A percentile compares a stretch with the other conserved stretches of the same genome.
These are phyloP conservation scores for Lasioglossum pauxillum DNA, from an alignment of 2,888 invertebrate species.

Conservation along the genomic window DNA sequence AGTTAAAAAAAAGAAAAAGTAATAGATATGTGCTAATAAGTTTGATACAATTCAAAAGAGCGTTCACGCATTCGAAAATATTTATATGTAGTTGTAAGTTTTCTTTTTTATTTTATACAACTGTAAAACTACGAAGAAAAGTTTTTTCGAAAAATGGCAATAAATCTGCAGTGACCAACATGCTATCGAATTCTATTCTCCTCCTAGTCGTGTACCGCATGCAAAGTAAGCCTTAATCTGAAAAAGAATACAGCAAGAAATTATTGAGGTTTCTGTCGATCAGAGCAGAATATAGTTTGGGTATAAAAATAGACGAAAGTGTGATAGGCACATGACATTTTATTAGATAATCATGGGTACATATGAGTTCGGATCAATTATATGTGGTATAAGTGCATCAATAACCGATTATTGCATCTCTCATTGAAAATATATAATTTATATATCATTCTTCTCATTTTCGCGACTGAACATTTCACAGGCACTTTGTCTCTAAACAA, in stretches of 20 bases:
- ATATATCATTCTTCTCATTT: slow-evolving; percentile 69
- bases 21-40: slow-evolving; percentile 8
- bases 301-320: slow-evolving; percentile 36
- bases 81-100: slow-evolving; percentile 38
- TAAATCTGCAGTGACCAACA: slow-evolving; percentile 53
- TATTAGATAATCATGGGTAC: slow-evolving; percentile 78
- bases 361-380: slow-evolving; percentile 77
- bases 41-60: slow-evolving; percentile 13
- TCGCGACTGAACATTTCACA: slow-evolving; percentile 78
- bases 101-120: slow-evolving; percentile 53
- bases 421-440: slow-evolving; percentile 79
- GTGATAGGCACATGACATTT: slow-evolving; percentile 80
- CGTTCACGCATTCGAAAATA: slow-evolving; percentile 13
- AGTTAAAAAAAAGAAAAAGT: slow-evolving; percentile 1
- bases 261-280: slow-evolving; percentile 25
- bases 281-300: neutral
- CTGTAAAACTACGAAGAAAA: slow-evolving; percentile 37
- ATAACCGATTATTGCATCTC: slow-evolving; percentile 77
- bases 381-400: slow-evolving; percentile 72
- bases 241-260: slow-evolving; percentile 41
- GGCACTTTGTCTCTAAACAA: slow-evolving; percentile 81
- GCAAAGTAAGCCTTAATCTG: slow-evolving; percentile 55
- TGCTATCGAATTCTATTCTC: slow-evolving; percentile 38
- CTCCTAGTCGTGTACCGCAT: slow-evolving; percentile 37
- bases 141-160: slow-evolving; percentile 52